Evolutionary conservation across 30 jellyfish, hydroid and myxozoan species (phyloP).

Genomic region (Aurelia aurita): DNA sequence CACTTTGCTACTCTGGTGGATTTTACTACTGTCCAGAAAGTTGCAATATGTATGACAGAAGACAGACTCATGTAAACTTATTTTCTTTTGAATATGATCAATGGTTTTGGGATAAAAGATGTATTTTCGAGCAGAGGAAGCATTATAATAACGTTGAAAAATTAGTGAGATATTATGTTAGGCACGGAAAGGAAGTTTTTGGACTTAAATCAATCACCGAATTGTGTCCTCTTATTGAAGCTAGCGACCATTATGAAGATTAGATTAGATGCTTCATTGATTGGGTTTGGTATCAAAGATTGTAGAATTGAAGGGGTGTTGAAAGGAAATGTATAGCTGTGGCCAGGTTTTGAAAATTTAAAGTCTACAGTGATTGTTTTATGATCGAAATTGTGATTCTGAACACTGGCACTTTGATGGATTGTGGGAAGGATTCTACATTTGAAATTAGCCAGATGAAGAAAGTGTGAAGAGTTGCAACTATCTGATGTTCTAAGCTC

Average conservation of each 20-base stretch:
- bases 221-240: conserved; percentile 45
- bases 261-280: background rate
- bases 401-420: too few relatives aligned
- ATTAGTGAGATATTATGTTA: conserved; percentile 10
- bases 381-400: too few relatives aligned
- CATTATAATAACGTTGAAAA: conserved; percentile 19
- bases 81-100: conserved; percentile 53
- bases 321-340: too few relatives aligned
- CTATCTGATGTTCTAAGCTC: too few relatives aligned
- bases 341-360: too few relatives aligned
- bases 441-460: too few relatives aligned
- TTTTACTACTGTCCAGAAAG: conserved; percentile 62
- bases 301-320: too few relatives aligned
- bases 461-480: too few relatives aligned
- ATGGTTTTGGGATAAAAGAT: conserved; percentile 76
- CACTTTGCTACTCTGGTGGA: conserved; percentile 72
- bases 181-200: conserved; percentile 12
- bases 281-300: too few relatives aligned
- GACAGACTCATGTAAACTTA: conserved; percentile 34
- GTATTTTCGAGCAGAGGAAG: conserved; percentile 37
- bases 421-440: too few relatives aligned
- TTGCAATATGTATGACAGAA: conserved; percentile 49
- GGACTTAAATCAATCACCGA: conserved; percentile 12
- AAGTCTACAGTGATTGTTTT: too few relatives aligned
- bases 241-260: conserved; percentile 23